Percentiles rank a stretch among this genome's conserved stretches.
Conservation (phyloP, 1,140 invertebrate genomes). For the Ooceraea biroi region DNA sequence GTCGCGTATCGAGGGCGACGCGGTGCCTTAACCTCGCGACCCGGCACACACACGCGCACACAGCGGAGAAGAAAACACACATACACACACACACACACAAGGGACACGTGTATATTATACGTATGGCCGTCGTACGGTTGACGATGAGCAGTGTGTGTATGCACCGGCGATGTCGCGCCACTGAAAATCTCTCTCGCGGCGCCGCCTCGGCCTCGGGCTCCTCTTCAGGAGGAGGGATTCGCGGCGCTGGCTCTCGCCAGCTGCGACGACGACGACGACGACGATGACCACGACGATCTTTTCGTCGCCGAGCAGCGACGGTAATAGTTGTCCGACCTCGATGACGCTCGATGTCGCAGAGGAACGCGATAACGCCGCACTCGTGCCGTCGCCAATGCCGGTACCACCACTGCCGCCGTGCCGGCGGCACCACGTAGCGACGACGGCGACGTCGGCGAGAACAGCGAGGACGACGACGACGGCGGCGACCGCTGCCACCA, state of each 20-base stretch:
- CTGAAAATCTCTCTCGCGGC: conserved; percentile 1
- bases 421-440: conserved; percentile 78
- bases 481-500: conserved; percentile 23
- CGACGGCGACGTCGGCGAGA: conserved; percentile 32
- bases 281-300: neutral
- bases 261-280: conserved; percentile 1
- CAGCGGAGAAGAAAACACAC: neutral
- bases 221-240: conserved; percentile 10
- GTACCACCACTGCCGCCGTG: conserved; percentile 48
- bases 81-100: too few species aligned
- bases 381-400: conserved; percentile 71
- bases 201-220: neutral
- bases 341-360: conserved; percentile 14
- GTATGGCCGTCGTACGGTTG: neutral
- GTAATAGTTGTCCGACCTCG: conserved; percentile 9
- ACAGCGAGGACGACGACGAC: conserved; percentile 25
- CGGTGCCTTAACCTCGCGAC: conserved; percentile 71
- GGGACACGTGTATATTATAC: too few species aligned
- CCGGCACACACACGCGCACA: conserved; percentile 53
- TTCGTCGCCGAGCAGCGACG: neutral
- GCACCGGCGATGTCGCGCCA: conserved; percentile 40
- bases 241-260: conserved; percentile 16
- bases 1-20: conserved; percentile 68
- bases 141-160: neutral
- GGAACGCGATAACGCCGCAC: conserved; percentile 49